phyloP scores from a whole-genome alignment of 2,888 invertebrate species.

The Panopea generosa region DNA sequence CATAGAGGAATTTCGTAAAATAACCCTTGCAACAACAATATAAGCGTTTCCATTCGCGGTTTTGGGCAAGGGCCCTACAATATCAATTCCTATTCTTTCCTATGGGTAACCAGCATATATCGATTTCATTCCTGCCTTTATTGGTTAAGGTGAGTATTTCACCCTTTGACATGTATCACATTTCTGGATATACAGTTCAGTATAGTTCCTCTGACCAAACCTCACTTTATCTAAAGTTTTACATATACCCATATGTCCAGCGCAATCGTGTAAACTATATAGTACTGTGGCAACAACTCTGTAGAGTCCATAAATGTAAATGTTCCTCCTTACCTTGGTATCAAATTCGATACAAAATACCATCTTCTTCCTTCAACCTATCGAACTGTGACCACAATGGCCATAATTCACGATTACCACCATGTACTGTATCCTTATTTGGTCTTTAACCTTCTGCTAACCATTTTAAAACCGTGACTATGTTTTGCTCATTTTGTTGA shows the following conservation, averaged over 20 bases:
- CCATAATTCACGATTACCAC: slow-evolving; percentile 11
- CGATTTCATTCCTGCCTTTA: neutral
- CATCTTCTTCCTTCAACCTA: neutral
- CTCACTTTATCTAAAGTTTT: slow-evolving; percentile 15
- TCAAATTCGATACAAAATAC: slow-evolving; percentile 9
- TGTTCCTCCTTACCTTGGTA: neutral
- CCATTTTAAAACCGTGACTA: neutral
- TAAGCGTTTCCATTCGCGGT: slow-evolving; percentile 1
- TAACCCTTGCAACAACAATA: slow-evolving; percentile 7
- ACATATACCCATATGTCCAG: slow-evolving; percentile 8
- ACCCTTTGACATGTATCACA: slow-evolving; percentile 2
- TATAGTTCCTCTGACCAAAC: slow-evolving; percentile 13
- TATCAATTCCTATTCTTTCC: slow-evolving; percentile 21
- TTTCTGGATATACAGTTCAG: slow-evolving; percentile 8
- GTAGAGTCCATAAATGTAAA: too few relatives aligned
- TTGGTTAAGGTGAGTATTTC: neutral
- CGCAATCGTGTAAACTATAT: slow-evolving; percentile 2
- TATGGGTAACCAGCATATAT: slow-evolving; percentile 12
- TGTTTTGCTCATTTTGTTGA: slow-evolving; percentile 1
- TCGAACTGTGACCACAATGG: slow-evolving; percentile 3
- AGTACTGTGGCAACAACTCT: neutral
- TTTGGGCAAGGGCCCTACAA: slow-evolving; percentile 13
- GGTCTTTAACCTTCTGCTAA: neutral
- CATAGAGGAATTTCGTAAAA: slow-evolving; percentile 21
- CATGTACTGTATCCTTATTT: neutral